Conservation (phyloP, 2,888 invertebrate species). For the Liopterus haemorrhoidalis region DNA sequence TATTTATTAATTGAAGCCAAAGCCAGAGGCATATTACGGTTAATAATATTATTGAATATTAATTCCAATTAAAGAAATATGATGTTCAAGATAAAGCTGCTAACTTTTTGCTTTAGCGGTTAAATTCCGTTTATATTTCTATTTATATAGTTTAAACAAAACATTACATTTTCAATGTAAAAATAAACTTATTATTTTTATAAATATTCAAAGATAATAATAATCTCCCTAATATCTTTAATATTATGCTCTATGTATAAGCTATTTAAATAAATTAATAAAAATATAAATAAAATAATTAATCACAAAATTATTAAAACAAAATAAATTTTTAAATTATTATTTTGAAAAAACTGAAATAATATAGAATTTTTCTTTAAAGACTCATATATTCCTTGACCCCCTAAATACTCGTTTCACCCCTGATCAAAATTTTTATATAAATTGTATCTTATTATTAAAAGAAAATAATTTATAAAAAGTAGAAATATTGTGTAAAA, state of each 20-base stretch:
- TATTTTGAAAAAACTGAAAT: no score
- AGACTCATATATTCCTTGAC: conserved; percentile 32
- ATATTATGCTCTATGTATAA: conserved; percentile 46
- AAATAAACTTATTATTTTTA: conserved; percentile 48
- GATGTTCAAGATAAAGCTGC: conserved; percentile 52
- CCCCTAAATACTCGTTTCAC: conserved; percentile 35
- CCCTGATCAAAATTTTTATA: no score
- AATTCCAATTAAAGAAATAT: conserved; percentile 57
- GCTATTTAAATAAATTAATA: conserved; percentile 46
- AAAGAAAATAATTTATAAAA: conserved; percentile 46
- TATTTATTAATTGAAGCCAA: conserved; percentile 48
- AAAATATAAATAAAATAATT: no score
- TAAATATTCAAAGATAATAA: conserved; percentile 37
- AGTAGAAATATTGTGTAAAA: conserved; percentile 46
- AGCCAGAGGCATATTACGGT: conserved; percentile 61
- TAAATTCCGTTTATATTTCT: conserved; percentile 49
- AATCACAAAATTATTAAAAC: no score
- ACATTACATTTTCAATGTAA: conserved; percentile 63
- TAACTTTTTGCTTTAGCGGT: conserved; percentile 56
- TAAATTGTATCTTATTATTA: conserved; percentile 38
- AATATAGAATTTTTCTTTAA: conserved; percentile 18
- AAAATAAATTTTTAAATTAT: no score
- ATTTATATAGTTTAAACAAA: conserved; percentile 60
- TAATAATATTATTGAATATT: conserved; percentile 55
- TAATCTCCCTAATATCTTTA: conserved; percentile 47